Conservation (phyloP, 1,140 invertebrate species). For the Penaeus indicus region DNA sequence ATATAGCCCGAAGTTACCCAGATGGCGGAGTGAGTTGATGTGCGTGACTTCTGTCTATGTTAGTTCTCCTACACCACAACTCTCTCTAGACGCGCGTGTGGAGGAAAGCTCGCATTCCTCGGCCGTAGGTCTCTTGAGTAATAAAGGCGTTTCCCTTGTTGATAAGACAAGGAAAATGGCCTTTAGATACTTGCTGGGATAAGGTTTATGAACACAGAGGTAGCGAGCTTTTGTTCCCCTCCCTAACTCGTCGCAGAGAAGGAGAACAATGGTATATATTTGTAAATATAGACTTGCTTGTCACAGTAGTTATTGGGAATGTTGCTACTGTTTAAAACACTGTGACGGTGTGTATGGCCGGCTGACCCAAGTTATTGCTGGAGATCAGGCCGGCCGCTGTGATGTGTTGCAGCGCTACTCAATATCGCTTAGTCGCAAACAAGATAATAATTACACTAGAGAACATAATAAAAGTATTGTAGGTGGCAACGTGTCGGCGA, state of each 20-base stretch:
- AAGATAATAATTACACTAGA: background rate
- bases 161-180: too few relatives aligned
- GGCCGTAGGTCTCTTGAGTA: too few relatives aligned
- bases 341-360: constrained; percentile 6
- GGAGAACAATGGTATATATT: constrained; percentile 27
- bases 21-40: constrained; percentile 2
- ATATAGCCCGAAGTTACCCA: background rate
- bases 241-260: background rate
- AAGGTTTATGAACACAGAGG: too few relatives aligned
- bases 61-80: constrained; percentile 21
- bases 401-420: constrained; percentile 15
- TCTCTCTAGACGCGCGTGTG: background rate
- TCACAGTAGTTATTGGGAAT: constrained; percentile 29
- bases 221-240: too few relatives aligned
- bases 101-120: too few relatives aligned
- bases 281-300: constrained; percentile 35
- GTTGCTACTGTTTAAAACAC: constrained; percentile 32
- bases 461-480: background rate
- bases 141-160: too few relatives aligned
- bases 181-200: too few relatives aligned
- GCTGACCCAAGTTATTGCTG: constrained; percentile 45
- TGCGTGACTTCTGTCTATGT: constrained; percentile 4
- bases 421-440: background rate
- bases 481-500: background rate
- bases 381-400: constrained; percentile 32